Evolutionary conservation across 92 coral and sea anemone species (phyloP).

Genomic region (Hydrozoanthus gracilis): DNA sequence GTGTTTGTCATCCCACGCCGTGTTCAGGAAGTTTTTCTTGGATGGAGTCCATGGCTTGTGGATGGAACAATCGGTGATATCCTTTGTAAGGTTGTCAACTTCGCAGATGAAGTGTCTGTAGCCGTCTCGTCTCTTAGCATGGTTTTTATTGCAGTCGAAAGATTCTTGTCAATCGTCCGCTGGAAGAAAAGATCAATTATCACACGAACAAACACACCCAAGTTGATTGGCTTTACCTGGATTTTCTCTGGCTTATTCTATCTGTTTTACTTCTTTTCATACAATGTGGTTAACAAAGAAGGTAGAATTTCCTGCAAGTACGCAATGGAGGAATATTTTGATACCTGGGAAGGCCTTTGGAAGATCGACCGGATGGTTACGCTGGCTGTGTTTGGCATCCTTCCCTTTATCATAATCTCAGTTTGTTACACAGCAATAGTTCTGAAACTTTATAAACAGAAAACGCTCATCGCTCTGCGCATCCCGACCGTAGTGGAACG

Average conservation of each 20-base stretch:
- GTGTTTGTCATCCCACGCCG: background rate
- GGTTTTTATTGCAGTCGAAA: background rate
- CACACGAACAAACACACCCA: background rate
- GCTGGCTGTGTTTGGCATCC: background rate
- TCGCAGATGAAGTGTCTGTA: background rate
- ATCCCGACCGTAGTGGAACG: background rate
- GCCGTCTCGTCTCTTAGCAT: background rate
- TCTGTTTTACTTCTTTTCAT: slow-evolving; percentile 21
- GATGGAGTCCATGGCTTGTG: no score
- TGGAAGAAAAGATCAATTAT: background rate
- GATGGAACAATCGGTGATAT: background rate
- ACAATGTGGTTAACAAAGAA: background rate
- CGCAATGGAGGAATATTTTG: background rate
- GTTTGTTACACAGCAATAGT: background rate
- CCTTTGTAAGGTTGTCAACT: background rate
- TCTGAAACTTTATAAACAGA: background rate
- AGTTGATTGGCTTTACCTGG: slow-evolving; percentile 1
- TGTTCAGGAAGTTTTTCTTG: no score
- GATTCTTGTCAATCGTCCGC: background rate
- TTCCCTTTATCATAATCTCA: background rate
- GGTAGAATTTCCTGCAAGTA: background rate
- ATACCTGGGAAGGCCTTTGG: slow-evolving; percentile 13
- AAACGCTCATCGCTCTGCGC: background rate
- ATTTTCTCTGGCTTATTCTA: background rate
- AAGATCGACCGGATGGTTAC: background rate